These are phyloP conservation scores for Callionymus lyra DNA, from an alignment of 2,113 vertebrate genomes.

Conservation along the genomic window DNA sequence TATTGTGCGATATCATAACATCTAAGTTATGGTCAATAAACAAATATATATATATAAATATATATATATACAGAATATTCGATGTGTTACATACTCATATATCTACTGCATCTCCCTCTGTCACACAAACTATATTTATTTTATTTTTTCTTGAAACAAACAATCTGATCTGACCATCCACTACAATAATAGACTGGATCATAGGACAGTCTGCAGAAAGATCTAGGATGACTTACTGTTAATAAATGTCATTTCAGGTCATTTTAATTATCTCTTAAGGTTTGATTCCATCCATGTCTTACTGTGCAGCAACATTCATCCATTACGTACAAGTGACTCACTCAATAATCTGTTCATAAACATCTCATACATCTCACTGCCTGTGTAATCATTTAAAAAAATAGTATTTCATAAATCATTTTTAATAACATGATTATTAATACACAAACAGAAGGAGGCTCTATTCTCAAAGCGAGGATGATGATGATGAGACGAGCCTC, in stretches of 20 bases:
- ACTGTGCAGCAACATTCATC: background rate
- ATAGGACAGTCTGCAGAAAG: conserved; percentile 59
- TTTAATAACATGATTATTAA: background rate
- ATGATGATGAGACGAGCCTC: conserved; percentile 62
- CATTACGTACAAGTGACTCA: too few relatives aligned
- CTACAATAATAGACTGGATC: conserved; percentile 45
- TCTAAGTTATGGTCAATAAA: too few relatives aligned
- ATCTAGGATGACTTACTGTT: conserved; percentile 52
- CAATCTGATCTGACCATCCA: conserved; percentile 5
- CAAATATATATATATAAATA: too few relatives aligned
- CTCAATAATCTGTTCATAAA: background rate
- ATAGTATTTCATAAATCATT: background rate
- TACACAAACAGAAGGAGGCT: conserved; percentile 46
- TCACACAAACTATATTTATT: too few relatives aligned
- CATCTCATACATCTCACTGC: background rate
- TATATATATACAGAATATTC: too few relatives aligned
- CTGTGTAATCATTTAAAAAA: background rate
- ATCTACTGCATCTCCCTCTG: too few relatives aligned
- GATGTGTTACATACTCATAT: too few relatives aligned
- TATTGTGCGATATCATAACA: too few relatives aligned
- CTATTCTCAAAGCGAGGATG: conserved; percentile 65
- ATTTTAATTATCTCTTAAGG: conserved; percentile 1
- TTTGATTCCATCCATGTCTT: conserved; percentile 4
- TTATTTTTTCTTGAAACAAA: conserved; percentile 2
- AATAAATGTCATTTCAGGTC: conserved; percentile 1